Evolutionary conservation across 1,140 invertebrate species (phyloP), one percentile per base, ranked within the genome.

Genomic region (Teleogryllus occipitalis): DNA sequence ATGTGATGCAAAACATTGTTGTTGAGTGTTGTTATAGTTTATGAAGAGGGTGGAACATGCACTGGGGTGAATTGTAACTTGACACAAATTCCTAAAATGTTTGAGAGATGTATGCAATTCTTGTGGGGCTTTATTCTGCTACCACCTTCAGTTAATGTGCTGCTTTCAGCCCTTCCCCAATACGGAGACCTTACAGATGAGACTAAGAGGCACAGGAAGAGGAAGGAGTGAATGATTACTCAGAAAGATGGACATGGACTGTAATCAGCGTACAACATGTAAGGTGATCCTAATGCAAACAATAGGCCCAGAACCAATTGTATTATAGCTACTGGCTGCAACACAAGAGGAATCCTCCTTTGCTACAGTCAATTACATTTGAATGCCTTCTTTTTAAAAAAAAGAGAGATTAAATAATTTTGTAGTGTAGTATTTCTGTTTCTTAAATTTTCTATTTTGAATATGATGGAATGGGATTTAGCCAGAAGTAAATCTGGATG

Each of bases 141-240:
- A 18, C 54, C 10, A 14, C 54, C 54, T 65, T 65, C 54, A 65
- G 10, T 65, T 65, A 10, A 10, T 65, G 54, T 65, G 54, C 54
- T 65, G 54, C 10, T 65, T 65, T 65, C 54, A 65, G 54, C 54
- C 54, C 54, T 65, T 65, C 54, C 54, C 54, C 54, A 10, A 65
- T 65, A 65, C 54, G 54, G 54, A 65, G 54, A 65, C 54, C 54
- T 65, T 65, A 65, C 54, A 65, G 54, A 65, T 65, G 54, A 65
- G 54, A 65, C 54, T 65, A 65, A 65, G 54, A 65, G 54, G 54
- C 54, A 65, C 54, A 65, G 54, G 54, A 65, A 65, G 54, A 65
- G 54, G 54, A 65, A 65, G 10, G 54, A 65, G 54, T 14, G 54
- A 65, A 65, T 3, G 54, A 65, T 65, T 14, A 65, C 54, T 65